phyloP scores from a whole-genome alignment of 2,888 invertebrate genomes.

The Trisateles emortualis region DNA sequence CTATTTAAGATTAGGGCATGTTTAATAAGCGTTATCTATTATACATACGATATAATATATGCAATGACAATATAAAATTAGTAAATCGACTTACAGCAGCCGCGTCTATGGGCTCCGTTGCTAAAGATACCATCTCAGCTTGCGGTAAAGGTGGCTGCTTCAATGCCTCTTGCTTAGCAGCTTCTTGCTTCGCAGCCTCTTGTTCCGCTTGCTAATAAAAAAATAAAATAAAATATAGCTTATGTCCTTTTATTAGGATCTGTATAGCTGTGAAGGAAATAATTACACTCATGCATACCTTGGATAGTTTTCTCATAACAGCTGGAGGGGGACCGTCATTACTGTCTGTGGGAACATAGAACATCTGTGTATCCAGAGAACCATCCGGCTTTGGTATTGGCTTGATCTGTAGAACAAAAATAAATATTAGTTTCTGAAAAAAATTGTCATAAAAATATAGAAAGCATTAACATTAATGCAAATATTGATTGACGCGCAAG shows the following conservation, averaged over 20 bases:
- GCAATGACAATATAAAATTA: neutral
- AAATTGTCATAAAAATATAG: no score
- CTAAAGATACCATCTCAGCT: slow-evolving; percentile 13
- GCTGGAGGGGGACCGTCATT: slow-evolving; percentile 85
- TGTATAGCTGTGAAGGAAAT: no score
- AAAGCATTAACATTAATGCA: no score
- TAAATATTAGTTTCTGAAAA: neutral
- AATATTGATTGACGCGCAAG: no score
- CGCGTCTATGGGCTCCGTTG: slow-evolving; percentile 24
- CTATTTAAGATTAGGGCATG: no score
- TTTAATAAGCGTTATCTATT: no score
- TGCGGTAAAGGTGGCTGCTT: slow-evolving; percentile 28
- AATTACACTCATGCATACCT: slow-evolving; percentile 64
- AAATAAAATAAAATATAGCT: neutral
- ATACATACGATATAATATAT: no score
- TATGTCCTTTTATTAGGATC: no score
- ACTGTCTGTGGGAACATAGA: slow-evolving; percentile 91
- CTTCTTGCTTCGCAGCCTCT: slow-evolving; percentile 61
- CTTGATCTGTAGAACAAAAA: slow-evolving; percentile 86
- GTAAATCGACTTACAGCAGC: slow-evolving; percentile 22
- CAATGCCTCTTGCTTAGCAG: slow-evolving; percentile 32
- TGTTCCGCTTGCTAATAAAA: slow-evolving; percentile 59
- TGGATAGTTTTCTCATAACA: slow-evolving; percentile 74
- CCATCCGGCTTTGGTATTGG: slow-evolving; percentile 93
- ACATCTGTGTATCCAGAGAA: slow-evolving; percentile 91